A percentile compares a stretch with the other conserved stretches of the same genome.
Evolutionary conservation across 2,888 invertebrate species (phyloP).

Genomic region (Andrena dorsata): DNA sequence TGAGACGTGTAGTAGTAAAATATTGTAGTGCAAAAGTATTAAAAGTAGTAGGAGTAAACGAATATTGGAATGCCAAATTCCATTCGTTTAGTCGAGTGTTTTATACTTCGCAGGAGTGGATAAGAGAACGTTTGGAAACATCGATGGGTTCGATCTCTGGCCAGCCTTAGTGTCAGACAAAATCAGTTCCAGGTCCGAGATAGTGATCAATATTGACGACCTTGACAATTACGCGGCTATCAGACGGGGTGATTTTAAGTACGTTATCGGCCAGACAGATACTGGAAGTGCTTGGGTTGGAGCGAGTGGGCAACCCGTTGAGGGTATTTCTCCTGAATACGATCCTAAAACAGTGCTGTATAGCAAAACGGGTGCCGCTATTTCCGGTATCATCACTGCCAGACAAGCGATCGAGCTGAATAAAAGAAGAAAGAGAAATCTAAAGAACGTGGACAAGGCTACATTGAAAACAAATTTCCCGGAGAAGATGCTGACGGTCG

Average conservation of each 20-base stretch:
- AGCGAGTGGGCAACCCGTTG: conserved; percentile 79
- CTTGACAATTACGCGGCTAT: conserved; percentile 86
- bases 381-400: conserved; percentile 85
- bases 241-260: conserved; percentile 88
- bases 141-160: conserved; percentile 87
- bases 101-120: conserved; percentile 31
- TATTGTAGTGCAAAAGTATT: too few relatives aligned
- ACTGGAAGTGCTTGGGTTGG: conserved; percentile 84
- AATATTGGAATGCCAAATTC: too few relatives aligned
- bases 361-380: conserved; percentile 85
- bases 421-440: conserved; percentile 72
- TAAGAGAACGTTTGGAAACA: conserved; percentile 75
- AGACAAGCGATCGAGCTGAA: conserved; percentile 83
- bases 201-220: conserved; percentile 87
- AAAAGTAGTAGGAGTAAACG: too few relatives aligned
- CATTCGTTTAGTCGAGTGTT: too few relatives aligned
- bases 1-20: too few relatives aligned
- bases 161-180: conserved; percentile 85
- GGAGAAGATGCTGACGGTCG: conserved; percentile 35
- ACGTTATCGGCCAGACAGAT: conserved; percentile 86
- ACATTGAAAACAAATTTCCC: conserved; percentile 23
- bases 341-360: conserved; percentile 84
- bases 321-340: conserved; percentile 81
- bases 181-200: conserved; percentile 86
- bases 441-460: not conserved